phyloP scores from a whole-genome alignment of 2,797 vertebrate genomes.

The Pampus argenteus region DNA sequence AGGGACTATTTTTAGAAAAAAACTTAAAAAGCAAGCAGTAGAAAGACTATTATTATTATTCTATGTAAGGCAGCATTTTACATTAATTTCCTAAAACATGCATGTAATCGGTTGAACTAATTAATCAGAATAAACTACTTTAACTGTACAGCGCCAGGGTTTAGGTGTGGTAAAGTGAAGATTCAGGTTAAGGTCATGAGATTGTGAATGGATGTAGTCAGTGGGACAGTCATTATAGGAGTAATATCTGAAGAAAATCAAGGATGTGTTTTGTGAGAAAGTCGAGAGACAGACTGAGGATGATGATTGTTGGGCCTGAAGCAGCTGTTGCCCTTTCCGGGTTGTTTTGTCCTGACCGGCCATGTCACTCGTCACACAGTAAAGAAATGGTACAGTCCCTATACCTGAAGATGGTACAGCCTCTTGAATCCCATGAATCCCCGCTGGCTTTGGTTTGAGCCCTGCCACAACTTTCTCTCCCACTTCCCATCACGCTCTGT shows the following conservation, averaged over 20 bases:
- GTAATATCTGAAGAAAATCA: constrained; percentile 32
- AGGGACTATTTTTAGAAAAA: not conserved
- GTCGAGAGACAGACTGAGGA: constrained; percentile 64
- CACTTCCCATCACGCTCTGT: constrained; percentile 28
- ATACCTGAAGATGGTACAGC: constrained; percentile 10
- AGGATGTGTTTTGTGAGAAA: constrained; percentile 24
- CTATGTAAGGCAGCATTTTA: no score
- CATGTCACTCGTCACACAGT: constrained; percentile 1
- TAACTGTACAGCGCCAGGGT: not conserved
- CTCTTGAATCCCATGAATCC: constrained; percentile 24
- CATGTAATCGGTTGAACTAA: not conserved
- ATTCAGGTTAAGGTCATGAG: constrained; percentile 37
- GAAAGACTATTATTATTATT: no score
- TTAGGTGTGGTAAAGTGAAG: not conserved
- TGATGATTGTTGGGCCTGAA: constrained; percentile 69
- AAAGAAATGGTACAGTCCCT: not conserved
- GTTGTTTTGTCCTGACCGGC: constrained; percentile 15
- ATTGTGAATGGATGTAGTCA: constrained; percentile 30
- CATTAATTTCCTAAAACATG: not conserved
- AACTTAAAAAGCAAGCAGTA: no score
- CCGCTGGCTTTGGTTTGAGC: constrained; percentile 27
- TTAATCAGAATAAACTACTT: not conserved
- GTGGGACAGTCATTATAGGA: constrained; percentile 10
- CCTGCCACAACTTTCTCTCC: constrained; percentile 18
- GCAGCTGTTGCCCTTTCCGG: constrained; percentile 63